These are phyloP conservation scores for Tenthredo distinguenda DNA, from an alignment of 2,888 invertebrate genomes.

Conservation along the genomic window DNA sequence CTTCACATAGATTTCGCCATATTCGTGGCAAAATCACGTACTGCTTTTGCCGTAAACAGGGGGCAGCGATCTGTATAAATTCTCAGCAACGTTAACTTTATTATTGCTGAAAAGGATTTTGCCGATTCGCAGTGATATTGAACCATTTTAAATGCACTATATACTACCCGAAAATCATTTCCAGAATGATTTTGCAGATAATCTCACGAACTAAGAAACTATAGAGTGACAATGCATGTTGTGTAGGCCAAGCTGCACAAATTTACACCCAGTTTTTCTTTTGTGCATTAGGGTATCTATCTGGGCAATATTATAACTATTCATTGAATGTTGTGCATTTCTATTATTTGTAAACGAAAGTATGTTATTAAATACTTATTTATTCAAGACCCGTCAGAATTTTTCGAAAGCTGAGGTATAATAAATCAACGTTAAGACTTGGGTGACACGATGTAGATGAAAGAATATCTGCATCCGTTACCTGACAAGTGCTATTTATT, in stretches of 20 bases:
- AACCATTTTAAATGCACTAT: neutral
- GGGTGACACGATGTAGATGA: neutral
- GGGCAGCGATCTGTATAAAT: neutral
- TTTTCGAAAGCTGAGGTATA: neutral
- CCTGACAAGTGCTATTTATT: constrained; percentile 45
- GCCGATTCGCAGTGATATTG: neutral
- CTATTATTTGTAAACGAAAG: neutral
- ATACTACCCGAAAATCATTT: too few species aligned
- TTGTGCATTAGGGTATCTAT: too few species aligned
- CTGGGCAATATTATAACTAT: too few species aligned
- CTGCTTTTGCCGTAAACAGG: too few species aligned
- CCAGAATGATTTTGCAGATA: too few species aligned
- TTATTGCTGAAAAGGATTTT: neutral
- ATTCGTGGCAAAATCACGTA: too few species aligned
- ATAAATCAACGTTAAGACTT: neutral
- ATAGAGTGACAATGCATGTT: too few species aligned
- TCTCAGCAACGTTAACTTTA: neutral
- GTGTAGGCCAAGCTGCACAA: too few species aligned
- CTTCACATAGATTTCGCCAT: too few species aligned
- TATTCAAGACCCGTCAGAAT: neutral
- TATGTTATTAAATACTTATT: neutral
- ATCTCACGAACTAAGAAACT: too few species aligned
- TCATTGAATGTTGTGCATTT: too few species aligned
- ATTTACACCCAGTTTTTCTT: too few species aligned
- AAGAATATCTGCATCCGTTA: neutral